A percentile compares a stretch with the other conserved stretches of the same genome.
phyloP scores from a whole-genome alignment of 2,797 vertebrate genomes.

The Acrossocheilus wenchowensis region DNA sequence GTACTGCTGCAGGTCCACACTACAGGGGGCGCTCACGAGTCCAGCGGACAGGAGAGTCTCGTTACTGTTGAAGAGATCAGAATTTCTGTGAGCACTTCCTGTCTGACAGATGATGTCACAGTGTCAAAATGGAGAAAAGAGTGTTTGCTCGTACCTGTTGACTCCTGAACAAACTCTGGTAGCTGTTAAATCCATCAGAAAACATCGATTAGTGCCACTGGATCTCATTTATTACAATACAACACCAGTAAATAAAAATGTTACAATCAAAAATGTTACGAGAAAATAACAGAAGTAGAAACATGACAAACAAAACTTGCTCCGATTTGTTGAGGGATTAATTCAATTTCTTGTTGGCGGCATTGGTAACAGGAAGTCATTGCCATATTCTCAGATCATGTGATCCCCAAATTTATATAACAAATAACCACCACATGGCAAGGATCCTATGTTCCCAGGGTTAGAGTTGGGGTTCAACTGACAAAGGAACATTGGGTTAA shows the following conservation, averaged over 20 bases:
- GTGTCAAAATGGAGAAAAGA: not conserved
- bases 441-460: too few species aligned
- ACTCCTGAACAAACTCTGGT: constrained; percentile 19
- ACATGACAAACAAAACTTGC: not conserved
- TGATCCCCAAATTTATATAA: too few species aligned
- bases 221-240: not conserved
- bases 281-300: not conserved
- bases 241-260: too few species aligned
- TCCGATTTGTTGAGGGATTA: too few species aligned
- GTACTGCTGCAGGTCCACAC: constrained; percentile 66
- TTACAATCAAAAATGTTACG: rapidly evolving
- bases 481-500: too few species aligned
- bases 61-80: constrained; percentile 60
- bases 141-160: not conserved
- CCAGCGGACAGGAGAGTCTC: constrained; percentile 37
- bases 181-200: not conserved
- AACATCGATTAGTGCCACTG: not conserved
- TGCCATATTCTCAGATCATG: too few species aligned
- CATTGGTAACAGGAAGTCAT: too few species aligned
- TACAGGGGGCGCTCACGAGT: constrained; percentile 56
- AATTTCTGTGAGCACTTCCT: not conserved
- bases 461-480: too few species aligned
- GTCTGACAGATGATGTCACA: not conserved
- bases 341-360: too few species aligned
- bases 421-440: too few species aligned